phyloP scores from a whole-genome alignment of 2,797 vertebrate species.

The Hirundo rustica region DNA sequence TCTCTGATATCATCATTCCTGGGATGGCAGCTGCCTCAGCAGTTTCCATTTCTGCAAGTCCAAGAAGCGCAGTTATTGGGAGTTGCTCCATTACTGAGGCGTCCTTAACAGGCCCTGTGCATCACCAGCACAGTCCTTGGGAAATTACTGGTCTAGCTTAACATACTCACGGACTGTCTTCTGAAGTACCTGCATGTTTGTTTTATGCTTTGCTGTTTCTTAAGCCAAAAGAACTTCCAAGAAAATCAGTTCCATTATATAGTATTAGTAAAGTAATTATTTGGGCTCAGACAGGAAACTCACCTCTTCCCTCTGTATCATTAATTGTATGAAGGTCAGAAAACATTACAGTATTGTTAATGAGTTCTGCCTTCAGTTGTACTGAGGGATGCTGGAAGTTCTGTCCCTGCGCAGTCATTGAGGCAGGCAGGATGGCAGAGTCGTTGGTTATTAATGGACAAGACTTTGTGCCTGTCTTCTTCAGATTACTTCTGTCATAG shows the following conservation, averaged over 20 bases:
- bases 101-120: background rate
- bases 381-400: background rate
- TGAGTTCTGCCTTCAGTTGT: background rate
- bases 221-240: background rate
- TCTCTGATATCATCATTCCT: background rate
- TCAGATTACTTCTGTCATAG: background rate
- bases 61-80: background rate
- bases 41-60: background rate
- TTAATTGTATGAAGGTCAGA: background rate
- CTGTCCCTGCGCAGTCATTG: background rate
- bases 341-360: background rate
- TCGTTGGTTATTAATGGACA: slow-evolving; percentile 26
- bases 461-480: background rate
- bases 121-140: background rate
- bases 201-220: background rate
- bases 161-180: background rate
- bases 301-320: background rate
- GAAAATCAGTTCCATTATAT: background rate
- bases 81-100: background rate
- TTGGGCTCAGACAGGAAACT: background rate
- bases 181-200: background rate
- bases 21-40: background rate
- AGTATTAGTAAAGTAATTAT: background rate
- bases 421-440: background rate
- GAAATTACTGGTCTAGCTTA: background rate